Evolutionary conservation across 2,113 vertebrate genomes (phyloP), one percentile per base, ranked within the genome.

Genomic region (Crypturellus undulatus): DNA sequence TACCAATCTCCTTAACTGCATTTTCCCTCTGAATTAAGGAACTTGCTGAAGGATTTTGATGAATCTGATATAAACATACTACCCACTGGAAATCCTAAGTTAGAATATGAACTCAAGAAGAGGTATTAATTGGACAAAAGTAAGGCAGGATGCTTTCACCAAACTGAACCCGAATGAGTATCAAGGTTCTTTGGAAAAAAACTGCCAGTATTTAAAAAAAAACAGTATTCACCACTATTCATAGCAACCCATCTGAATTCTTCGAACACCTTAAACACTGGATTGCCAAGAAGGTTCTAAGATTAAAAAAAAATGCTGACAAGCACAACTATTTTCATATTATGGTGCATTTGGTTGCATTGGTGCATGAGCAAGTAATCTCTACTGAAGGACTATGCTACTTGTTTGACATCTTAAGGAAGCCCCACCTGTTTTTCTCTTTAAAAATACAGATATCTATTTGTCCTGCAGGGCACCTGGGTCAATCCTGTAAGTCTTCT

Each of bases 1-100:
- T 76, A 47, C 58, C 28, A 54, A 6, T 4, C 25, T 84, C 26
- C 24, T 70, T 49, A 49, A 63, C 9, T 9, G 17, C 10, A 15
- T 54, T 34, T 79, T 60, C 28, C 51, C 30, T 79, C 38, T n/a
- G 16, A 90, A 67, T 63, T 28, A 16, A 67, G 9, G 19, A 0
- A 0, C 49, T 73, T 63, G 6, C 21, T 72, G 38, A 81, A 59
- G 13, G 6, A 79, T 13, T 72, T 2, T 5, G 3, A 59, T 4
- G 54, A 34, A 36, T 76, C 1, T 18, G 51, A 72, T 5, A 42
- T 15, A 52, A 52, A 89, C 17, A 59, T 77, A 65, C 2, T 1
- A 28, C 2, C 58, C 8, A 26, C 0, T 30, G 4, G 28, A 70
- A 92, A 65, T 20, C 3, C 0, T 56, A 63, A 60, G 13, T 40